Conservation (phyloP, 2,797 vertebrate genomes). For the Aphelocoma californica region DNA sequence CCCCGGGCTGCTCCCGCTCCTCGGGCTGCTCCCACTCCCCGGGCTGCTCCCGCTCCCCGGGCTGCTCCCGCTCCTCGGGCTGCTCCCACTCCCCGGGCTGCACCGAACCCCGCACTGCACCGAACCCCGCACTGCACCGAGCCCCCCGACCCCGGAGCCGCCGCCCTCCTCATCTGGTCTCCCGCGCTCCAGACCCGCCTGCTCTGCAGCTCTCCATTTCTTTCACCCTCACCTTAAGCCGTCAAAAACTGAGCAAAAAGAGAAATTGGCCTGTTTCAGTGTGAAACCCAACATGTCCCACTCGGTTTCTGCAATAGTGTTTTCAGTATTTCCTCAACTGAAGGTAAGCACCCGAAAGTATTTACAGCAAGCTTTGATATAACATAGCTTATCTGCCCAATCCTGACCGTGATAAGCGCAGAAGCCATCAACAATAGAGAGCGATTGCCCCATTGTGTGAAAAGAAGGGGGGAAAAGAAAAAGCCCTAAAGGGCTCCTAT, state of each 20-base stretch:
- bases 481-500: background rate
- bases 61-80: background rate
- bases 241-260: background rate
- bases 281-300: background rate
- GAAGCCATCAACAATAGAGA: background rate
- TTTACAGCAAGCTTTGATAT: background rate
- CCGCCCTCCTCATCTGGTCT: background rate
- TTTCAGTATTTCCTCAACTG: background rate
- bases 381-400: background rate
- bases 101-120: background rate
- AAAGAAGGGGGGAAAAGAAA: background rate
- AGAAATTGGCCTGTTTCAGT: background rate
- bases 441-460: background rate
- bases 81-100: background rate
- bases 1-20: too few species aligned
- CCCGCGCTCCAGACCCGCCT: background rate
- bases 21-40: background rate
- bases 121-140: fast-evolving
- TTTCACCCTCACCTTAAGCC: background rate
- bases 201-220: background rate
- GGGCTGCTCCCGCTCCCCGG: too few species aligned
- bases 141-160: background rate
- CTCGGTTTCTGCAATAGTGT: background rate
- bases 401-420: background rate
- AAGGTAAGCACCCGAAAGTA: background rate